Base-by-base conservation (phyloP, 2,888 invertebrate species). In the Acanthosepion esculentum region DNA sequence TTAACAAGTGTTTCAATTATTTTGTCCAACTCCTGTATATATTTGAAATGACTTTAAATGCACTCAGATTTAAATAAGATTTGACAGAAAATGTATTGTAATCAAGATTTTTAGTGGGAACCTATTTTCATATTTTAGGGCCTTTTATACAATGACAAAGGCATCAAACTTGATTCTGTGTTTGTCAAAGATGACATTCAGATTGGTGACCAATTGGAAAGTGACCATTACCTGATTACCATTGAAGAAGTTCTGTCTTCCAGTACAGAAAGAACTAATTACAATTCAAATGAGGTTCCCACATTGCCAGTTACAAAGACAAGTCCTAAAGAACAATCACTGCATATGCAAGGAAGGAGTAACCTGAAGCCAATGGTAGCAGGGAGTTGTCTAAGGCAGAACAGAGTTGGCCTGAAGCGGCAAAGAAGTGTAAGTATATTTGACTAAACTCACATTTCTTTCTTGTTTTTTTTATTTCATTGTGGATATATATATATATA, bases 181-280 rank as follows among this genome's bases (percentile, higher is more conserved):
- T 95, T 96, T 92, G 94, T 96, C 53, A 96, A 95, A 94, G 95
- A 95, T 50, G 95, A 96, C 78, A 95, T 96, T 23, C 92, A 94
- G 26, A 93, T 95, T 48, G 96, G 96, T 26, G 96, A 96, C 94
- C 96, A 96, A 94, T 94, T 96, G 15, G 96, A 96, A 95, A 96
- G 96, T 96, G 96, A 96, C 95, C 95, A 96, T 94, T 96, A 96
- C 94, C 95, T 95, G 91, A 96, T 96, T 91, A 95, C 95, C 29
- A 95, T 96, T 15, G 96, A 96, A 94, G 96, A 96, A 41, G 91
- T 95, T 48, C 95, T 48, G 53, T 48, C 92, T 64, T 29, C 48
- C 26, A 50, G 41, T 15, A 53, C 48, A 93, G 33, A 41, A 48
- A 94, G 23, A 78, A 48, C 94, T 33, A 78, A 78, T 78, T 3